Conservation (phyloP, 2,797 vertebrate genomes). For the Erithacus rubecula region DNA sequence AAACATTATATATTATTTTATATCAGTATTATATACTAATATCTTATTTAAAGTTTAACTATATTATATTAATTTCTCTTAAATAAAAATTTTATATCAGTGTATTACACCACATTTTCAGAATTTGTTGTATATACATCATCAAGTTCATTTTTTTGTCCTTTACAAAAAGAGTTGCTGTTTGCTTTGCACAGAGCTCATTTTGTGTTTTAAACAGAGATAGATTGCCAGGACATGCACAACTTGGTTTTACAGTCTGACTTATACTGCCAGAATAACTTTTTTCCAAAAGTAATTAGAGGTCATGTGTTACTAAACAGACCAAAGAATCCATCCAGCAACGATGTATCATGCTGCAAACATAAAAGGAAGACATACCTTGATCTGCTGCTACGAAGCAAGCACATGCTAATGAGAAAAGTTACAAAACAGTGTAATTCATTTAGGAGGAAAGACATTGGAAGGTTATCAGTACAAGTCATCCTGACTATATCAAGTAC, state of each 20-base stretch:
- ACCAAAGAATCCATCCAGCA: not conserved
- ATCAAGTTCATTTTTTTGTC: not conserved
- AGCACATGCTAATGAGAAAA: not conserved
- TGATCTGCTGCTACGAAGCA: not conserved
- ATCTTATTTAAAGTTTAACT: not conserved
- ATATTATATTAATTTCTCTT: not conserved
- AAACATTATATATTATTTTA: not conserved
- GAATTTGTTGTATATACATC: not conserved
- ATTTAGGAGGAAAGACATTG: not conserved
- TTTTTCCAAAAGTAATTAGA: conserved; percentile 25
- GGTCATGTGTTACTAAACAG: conserved; percentile 1
- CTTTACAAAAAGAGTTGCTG: not conserved
- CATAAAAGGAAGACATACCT: not conserved
- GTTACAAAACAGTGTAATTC: not conserved
- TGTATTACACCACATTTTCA: not conserved
- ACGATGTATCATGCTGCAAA: not conserved
- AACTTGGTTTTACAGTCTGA: conserved; percentile 1
- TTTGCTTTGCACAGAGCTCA: not conserved
- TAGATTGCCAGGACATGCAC: not conserved
- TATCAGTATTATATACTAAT: not conserved
- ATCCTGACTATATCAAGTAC: not conserved
- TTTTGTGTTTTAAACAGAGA: not conserved
- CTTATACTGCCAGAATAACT: not conserved
- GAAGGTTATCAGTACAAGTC: not conserved
- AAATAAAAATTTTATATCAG: not conserved